A percentile compares a stretch with the other conserved stretches of the same genome.
Conservation (phyloP, 2,888 invertebrate species). For the Euplexia lucipara region DNA sequence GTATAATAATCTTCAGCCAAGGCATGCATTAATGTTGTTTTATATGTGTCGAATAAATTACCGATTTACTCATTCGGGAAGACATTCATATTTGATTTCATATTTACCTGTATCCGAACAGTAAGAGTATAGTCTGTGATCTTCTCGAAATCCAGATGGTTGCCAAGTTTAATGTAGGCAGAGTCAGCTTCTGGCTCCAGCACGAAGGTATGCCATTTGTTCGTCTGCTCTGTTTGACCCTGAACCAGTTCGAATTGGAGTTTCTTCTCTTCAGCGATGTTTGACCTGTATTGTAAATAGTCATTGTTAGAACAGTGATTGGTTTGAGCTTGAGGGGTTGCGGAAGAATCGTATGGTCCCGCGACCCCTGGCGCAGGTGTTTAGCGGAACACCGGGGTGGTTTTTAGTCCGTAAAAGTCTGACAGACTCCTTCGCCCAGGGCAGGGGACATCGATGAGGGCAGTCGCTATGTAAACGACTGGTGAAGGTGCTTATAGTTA, state of each 20-base stretch:
- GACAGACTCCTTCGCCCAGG: too few relatives aligned
- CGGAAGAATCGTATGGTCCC: too few relatives aligned
- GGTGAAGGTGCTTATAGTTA: too few relatives aligned
- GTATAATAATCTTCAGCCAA: too few relatives aligned
- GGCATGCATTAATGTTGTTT: too few relatives aligned
- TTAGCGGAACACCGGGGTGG: too few relatives aligned
- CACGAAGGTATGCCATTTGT: constrained; percentile 95
- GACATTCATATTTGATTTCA: neutral
- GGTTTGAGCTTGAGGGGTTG: too few relatives aligned
- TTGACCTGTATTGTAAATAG: constrained; percentile 90
- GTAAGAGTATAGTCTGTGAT: constrained; percentile 96
- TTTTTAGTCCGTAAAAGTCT: too few relatives aligned
- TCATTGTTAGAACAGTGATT: constrained; percentile 13
- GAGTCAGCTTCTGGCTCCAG: constrained; percentile 93
- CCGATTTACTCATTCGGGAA: neutral
- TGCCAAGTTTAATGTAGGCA: constrained; percentile 94
- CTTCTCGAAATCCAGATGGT: constrained; percentile 95
- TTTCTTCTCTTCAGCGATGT: constrained; percentile 94
- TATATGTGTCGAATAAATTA: too few relatives aligned
- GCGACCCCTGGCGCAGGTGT: too few relatives aligned
- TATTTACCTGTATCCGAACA: constrained; percentile 93
- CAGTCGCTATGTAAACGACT: too few relatives aligned
- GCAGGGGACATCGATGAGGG: too few relatives aligned
- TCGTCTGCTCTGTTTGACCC: constrained; percentile 96
- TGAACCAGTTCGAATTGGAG: constrained; percentile 95